A percentile compares a stretch with the other conserved stretches of the same genome.
phyloP scores from a whole-genome alignment of 2,797 vertebrate species.

The Sorex maritimensis region DNA sequence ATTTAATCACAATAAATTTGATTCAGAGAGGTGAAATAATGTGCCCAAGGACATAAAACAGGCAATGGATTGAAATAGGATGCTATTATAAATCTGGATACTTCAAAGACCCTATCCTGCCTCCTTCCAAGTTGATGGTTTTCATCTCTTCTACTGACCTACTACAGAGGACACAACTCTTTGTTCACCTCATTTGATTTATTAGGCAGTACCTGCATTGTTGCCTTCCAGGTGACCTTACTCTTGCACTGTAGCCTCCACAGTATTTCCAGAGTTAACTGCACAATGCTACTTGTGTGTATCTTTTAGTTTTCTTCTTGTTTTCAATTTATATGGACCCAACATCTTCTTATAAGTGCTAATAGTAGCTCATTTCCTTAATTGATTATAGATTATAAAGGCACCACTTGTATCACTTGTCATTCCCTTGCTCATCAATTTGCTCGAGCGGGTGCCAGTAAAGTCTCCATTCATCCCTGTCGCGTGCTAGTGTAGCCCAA shows the following conservation, averaged over 20 bases:
- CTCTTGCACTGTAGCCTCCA: background rate
- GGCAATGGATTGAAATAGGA: background rate
- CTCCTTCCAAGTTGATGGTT: too few species aligned
- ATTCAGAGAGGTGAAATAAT: background rate
- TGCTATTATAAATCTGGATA: background rate
- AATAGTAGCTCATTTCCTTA: constrained; percentile 39
- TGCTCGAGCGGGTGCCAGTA: too few species aligned
- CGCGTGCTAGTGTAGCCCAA: too few species aligned
- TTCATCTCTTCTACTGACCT: background rate
- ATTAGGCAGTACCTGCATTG: background rate
- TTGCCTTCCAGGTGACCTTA: background rate
- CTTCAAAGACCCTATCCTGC: background rate
- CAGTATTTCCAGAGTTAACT: background rate
- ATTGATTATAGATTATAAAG: constrained; percentile 38
- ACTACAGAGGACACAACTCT: background rate
- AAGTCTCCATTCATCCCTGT: too few species aligned
- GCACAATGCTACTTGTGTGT: background rate
- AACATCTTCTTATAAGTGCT: constrained; percentile 35
- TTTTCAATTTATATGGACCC: constrained; percentile 46
- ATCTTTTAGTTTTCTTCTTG: constrained; percentile 5
- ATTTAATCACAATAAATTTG: constrained; percentile 12
- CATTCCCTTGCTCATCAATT: too few species aligned
- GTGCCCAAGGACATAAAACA: background rate
- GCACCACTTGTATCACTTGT: background rate
- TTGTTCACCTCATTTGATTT: background rate